Base-by-base conservation (phyloP, 2,888 invertebrate species). In the Pimpla rufipes region DNA sequence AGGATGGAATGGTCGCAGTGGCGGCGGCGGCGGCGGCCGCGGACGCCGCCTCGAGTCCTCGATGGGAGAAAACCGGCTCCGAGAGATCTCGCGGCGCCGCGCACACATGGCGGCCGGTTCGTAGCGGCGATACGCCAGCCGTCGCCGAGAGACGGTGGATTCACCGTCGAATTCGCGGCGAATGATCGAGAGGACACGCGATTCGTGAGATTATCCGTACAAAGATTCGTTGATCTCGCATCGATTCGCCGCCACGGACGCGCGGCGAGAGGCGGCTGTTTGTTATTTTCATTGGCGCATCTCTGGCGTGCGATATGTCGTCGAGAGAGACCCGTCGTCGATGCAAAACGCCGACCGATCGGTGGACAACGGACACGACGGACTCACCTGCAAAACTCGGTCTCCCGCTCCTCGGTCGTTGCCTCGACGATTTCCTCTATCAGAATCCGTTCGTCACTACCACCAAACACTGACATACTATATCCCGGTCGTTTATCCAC, bases 381-480 rank as follows among this genome's bases (percentile, higher is more conserved):
- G 42, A 89, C 90, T 91, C 85, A 93, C 93, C 93, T 91, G 89
- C 92, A 93, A 87, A 91, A 87, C 50, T 91, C 91, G 37, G 89
- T 75, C 83, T 92, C 93, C 85, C 91, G 91, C 84, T 93, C 93
- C 86, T 95, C 95, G 89, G 94, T 94, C 89, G 91, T 84, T 47
- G 93, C 94, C 88, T 94, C 94, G 90, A 94, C 94, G 89, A 94
- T 94, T 92, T 94, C 94, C 89, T 94, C 94, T 87, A 95, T 94
- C 91, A 94, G 93, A 91, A 94, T 93, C 88, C 94, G 93, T 90
- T 94, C 94, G 89, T 94, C 94, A 87, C 93, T 93, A 89, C 92
- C 93, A 89, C 92, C 93, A 93, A 94, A 94, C 93, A 94, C 94
- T 93, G 95, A 95, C 95, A 95, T 95, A 94, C 92, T 84, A 84